Evolutionary conservation across 2,888 invertebrate species (phyloP), one percentile per base, ranked within the genome.

Genomic region (Ormyrus thymus): DNA sequence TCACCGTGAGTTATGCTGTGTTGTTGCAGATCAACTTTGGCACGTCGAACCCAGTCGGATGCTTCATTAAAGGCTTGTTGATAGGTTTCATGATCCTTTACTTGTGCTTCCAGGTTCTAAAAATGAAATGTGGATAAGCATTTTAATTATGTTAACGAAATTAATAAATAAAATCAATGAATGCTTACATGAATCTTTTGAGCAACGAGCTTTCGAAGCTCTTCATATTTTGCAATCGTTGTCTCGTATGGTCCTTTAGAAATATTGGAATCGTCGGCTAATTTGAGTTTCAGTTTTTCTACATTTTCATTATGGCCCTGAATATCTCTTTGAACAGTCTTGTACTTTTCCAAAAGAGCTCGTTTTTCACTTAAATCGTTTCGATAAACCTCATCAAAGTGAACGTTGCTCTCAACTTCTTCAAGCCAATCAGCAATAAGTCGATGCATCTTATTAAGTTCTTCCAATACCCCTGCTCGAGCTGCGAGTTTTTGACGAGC

Each of bases 281-380:
- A 90, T 84, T 95, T 95, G 51, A 92, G 91, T 84, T 95, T 95
- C 7, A 97, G 91, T 86, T 94, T 94, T 82, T 95, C 95, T 0
- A 97, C 93, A 50, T 95, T 92, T 81, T 97, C 97, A 75, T 92
- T 93, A 84, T 97, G 96, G 0, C 94, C 93, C 78, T 93, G 93
- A 62, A 97, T 94, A 85, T 98, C 97, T 82, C 96, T 93, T 84
- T 95, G 94, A 70, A 97, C 93, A 0, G 94, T 93, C 86, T 94
- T 95, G 89, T 95, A 95, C 89, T 97, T 98, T 88, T 98, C 98
- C 29, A 97, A 88, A 61, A 95, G 94, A 0, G 97, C 95, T 84
- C 96, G 95, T 90, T 98, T 98, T 88, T 98, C 98, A 71, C 97
- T 96, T 1, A 98, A 91, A 87, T 98, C 97, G 85, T 96, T 95